A percentile compares a stretch with the other conserved stretches of the same genome.
phyloP scores from a whole-genome alignment of 2,888 invertebrate species.

The Listrodromus nycthemerus region DNA sequence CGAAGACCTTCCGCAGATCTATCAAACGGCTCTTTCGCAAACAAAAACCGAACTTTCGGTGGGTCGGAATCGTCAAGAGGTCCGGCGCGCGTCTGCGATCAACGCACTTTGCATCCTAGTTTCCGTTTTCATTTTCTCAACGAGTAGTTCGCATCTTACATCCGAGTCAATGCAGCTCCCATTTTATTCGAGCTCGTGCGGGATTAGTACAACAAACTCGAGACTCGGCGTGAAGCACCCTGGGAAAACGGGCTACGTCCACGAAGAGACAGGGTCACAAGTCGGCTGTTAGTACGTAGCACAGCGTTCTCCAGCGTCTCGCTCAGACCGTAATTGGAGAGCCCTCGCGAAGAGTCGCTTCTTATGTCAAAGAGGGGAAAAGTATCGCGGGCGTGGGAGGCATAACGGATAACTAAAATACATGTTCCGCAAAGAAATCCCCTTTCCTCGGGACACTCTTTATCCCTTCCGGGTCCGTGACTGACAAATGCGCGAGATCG shows the following conservation, averaged over 20 bases:
- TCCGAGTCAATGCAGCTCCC: neutral
- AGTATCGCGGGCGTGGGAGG: neutral
- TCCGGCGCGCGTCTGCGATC: neutral
- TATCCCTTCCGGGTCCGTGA: constrained; percentile 4
- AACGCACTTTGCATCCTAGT: neutral
- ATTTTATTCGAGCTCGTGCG: no score
- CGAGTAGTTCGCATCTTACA: neutral
- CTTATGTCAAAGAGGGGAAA: constrained; percentile 62
- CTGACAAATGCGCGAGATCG: constrained; percentile 34
- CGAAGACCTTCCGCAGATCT: neutral
- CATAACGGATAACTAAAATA: constrained; percentile 35
- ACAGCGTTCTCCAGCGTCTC: constrained; percentile 52
- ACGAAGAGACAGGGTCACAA: constrained; percentile 39
- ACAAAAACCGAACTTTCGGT: neutral
- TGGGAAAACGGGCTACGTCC: constrained; percentile 38
- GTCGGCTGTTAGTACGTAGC: constrained; percentile 16
- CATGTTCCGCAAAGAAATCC: constrained; percentile 34
- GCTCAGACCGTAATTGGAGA: constrained; percentile 68
- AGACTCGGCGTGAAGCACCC: neutral
- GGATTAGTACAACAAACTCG: no score
- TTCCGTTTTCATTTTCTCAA: neutral
- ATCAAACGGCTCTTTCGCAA: neutral
- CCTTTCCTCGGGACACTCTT: constrained; percentile 24
- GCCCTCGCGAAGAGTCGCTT: constrained; percentile 68
- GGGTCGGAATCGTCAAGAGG: neutral